A percentile compares a stretch with the other conserved stretches of the same genome.
phyloP scores from a whole-genome alignment of 1,140 invertebrate genomes.

The Lethrus apterus region DNA sequence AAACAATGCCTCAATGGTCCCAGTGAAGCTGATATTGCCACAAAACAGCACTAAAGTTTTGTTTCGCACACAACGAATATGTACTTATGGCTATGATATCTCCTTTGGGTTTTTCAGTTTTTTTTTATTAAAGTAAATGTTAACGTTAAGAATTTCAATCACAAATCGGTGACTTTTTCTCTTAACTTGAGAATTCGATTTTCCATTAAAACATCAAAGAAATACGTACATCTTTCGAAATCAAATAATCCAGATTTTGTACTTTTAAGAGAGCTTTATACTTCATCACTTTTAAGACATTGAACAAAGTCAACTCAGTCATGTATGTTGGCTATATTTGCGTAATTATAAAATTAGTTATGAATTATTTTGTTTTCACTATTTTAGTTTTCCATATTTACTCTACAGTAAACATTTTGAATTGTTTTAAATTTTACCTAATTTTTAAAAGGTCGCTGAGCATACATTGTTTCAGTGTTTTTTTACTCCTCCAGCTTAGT shows the following conservation, averaged over 20 bases:
- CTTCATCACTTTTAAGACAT: not conserved
- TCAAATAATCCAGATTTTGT: not conserved
- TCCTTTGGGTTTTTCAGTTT: conserved; percentile 23
- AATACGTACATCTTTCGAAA: too few species aligned
- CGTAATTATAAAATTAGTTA: too few species aligned
- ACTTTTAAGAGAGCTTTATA: not conserved
- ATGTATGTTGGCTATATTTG: too few species aligned
- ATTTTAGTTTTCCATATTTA: too few species aligned
- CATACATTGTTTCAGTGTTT: too few species aligned
- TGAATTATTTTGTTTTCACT: too few species aligned
- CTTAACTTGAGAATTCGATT: not conserved
- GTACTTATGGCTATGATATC: conserved; percentile 29
- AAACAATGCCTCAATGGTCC: conserved; percentile 33
- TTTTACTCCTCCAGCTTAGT: too few species aligned
- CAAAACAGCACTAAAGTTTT: conserved; percentile 37
- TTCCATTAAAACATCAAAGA: too few species aligned
- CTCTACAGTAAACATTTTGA: too few species aligned
- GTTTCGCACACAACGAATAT: conserved; percentile 28
- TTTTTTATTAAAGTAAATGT: conserved; percentile 29
- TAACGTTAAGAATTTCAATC: not conserved
- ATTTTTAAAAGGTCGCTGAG: too few species aligned
- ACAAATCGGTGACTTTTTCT: conserved; percentile 2
- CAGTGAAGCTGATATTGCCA: conserved; percentile 32
- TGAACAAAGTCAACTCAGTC: not conserved
- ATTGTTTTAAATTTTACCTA: too few species aligned